phyloP scores from a whole-genome alignment of 2,888 invertebrate genomes.

The Dysmachus trigonus region DNA sequence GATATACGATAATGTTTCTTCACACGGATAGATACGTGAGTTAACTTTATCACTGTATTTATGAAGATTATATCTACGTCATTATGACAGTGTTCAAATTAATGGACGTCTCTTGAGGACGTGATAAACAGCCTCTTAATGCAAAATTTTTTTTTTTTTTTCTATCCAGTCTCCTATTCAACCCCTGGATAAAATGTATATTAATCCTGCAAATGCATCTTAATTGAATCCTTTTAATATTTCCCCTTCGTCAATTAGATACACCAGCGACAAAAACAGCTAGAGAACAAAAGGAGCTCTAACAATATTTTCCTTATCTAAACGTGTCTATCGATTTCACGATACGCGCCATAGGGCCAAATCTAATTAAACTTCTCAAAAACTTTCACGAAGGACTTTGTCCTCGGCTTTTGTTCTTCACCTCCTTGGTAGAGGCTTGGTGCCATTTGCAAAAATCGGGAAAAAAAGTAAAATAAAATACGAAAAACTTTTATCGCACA shows the following conservation, averaged over 20 bases:
- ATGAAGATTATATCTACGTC: neutral
- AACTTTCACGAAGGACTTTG: neutral
- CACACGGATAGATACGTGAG: neutral
- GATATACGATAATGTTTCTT: neutral
- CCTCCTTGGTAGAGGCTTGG: neutral
- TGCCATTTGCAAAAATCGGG: neutral
- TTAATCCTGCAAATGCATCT: neutral
- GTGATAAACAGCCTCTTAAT: neutral
- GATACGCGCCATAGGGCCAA: neutral
- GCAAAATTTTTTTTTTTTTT: neutral
- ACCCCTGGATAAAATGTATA: neutral
- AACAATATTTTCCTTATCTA: neutral
- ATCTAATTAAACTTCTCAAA: neutral
- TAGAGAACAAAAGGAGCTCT: neutral
- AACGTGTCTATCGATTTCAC: neutral
- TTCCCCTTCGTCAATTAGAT: neutral
- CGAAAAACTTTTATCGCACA: neutral
- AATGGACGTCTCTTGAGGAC: neutral
- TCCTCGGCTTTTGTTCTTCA: neutral
- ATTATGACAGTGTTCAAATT: conserved; percentile 8
- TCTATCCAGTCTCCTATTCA: neutral
- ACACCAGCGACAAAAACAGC: neutral
- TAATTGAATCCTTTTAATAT: neutral
- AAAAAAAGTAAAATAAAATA: neutral
- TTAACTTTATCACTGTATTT: neutral